Evolutionary conservation across 2,888 invertebrate genomes (phyloP), one percentile per base, ranked within the genome.

Genomic region (Idaea straminata): DNA sequence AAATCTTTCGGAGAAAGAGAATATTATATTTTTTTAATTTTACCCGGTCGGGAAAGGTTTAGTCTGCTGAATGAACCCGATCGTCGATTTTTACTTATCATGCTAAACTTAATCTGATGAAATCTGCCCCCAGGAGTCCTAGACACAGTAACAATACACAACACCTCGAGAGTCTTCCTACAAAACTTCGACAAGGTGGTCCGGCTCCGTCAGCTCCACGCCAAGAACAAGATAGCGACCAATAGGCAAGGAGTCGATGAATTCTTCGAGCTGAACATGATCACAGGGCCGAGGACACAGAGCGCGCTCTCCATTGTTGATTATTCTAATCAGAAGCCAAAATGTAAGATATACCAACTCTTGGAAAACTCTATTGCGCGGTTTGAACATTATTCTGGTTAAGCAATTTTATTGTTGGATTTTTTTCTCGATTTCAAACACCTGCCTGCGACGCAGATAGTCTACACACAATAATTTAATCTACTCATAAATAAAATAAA

Each of bases 171-270:
- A 77, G 86, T 84, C 0, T 96, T 96, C 77, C 88, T 96, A 59
- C 93, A 94, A 81, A 91, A 92, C 65, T 95, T 96, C 68, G 94
- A 95, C 77, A 89, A 89, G 62, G 93, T 94, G 47, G 93, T 94
- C 60, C 86, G 92, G 7, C 76, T 92, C n/a, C 85, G 92, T 2
- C 91, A 92, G 66, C 65, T 92, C 63, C 82, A 92, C 38, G 83
- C 84, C 47, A 86, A 83, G 62, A 86, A 92, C 68, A 90, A 86
- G 71, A 68, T 90, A 0, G 71, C 76, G 0, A 69, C 82, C 66
- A 80, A 76, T 4, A 76, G 77, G 3, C 76, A 83, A 34, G 91
- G 92, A 0, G 79, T 78, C 0, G 90, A 92, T 0, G 89, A 92
- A 6, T 92, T 92, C 77, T 87, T 91, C 59, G 85, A 89, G 3